These are phyloP conservation scores for Brenthis ino DNA, from an alignment of 2,888 invertebrate genomes.

Conservation along the genomic window DNA sequence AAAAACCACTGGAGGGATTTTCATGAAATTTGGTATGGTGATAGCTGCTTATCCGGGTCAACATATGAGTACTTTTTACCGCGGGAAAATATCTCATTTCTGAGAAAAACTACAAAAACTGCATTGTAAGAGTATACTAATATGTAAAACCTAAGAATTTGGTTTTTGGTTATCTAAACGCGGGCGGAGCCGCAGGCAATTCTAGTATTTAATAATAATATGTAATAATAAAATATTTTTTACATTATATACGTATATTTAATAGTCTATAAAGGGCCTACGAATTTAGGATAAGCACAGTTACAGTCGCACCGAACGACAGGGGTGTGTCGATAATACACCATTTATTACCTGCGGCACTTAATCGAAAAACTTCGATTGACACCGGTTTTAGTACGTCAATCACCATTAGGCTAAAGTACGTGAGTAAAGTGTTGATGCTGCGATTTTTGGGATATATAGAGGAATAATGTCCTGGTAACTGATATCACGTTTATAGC, in stretches of 20 bases:
- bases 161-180: too few relatives aligned
- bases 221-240: too few relatives aligned
- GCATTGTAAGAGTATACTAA: too few relatives aligned
- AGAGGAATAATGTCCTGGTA: neutral
- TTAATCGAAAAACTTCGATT: conserved; percentile 58
- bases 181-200: too few relatives aligned
- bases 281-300: conserved; percentile 25
- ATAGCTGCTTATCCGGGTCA: too few relatives aligned
- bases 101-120: too few relatives aligned
- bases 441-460: conserved; percentile 9
- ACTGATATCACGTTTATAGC: neutral
- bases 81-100: too few relatives aligned
- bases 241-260: neutral
- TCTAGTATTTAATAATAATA: too few relatives aligned
- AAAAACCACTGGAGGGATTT: too few relatives aligned
- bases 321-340: conserved; percentile 43
- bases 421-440: conserved; percentile 34
- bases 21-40: too few relatives aligned
- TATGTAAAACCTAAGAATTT: too few relatives aligned
- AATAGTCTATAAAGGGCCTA: conserved; percentile 12
- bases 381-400: conserved; percentile 53
- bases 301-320: conserved; percentile 23
- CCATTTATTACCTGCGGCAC: conserved; percentile 48
- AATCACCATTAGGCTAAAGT: conserved; percentile 53
- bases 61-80: too few relatives aligned